Conservation (phyloP, 2,797 vertebrate genomes). For the Karalla daura region DNA sequence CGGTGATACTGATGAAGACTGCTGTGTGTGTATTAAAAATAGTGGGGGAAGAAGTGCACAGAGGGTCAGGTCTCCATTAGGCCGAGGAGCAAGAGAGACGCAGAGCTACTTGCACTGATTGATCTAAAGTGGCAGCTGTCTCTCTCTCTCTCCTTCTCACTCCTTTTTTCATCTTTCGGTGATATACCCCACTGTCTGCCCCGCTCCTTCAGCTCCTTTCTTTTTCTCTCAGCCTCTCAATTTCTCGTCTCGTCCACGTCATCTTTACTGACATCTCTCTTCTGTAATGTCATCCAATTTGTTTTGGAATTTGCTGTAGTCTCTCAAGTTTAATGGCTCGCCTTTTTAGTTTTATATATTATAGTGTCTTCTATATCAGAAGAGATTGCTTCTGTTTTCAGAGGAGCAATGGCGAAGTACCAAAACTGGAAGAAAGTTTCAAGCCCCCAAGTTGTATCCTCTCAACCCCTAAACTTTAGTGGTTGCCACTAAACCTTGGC, state of each 20-base stretch:
- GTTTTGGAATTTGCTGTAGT: background rate
- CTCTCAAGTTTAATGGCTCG: background rate
- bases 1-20: conserved; percentile 12
- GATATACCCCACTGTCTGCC: conserved; percentile 25
- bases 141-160: conserved; percentile 20
- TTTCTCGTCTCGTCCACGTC: background rate
- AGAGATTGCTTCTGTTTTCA: too few species aligned
- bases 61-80: conserved; percentile 39
- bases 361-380: too few species aligned
- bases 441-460: too few species aligned
- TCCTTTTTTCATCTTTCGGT: conserved; percentile 27
- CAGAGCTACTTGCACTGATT: conserved; percentile 59
- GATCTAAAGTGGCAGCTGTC: conserved; percentile 69
- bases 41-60: background rate
- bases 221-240: background rate
- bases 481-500: too few species aligned
- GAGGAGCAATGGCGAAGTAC: too few species aligned
- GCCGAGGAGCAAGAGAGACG: conserved; percentile 48
- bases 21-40: background rate
- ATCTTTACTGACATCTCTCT: background rate
- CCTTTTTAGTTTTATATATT: too few species aligned
- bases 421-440: too few species aligned
- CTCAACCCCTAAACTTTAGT: too few species aligned
- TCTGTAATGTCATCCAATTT: background rate
- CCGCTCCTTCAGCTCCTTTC: conserved; percentile 3